Percentiles rank a stretch among this genome's conserved stretches.
phyloP scores from a whole-genome alignment of 2,797 vertebrate species.

The Chelidonichthys spinosus region DNA sequence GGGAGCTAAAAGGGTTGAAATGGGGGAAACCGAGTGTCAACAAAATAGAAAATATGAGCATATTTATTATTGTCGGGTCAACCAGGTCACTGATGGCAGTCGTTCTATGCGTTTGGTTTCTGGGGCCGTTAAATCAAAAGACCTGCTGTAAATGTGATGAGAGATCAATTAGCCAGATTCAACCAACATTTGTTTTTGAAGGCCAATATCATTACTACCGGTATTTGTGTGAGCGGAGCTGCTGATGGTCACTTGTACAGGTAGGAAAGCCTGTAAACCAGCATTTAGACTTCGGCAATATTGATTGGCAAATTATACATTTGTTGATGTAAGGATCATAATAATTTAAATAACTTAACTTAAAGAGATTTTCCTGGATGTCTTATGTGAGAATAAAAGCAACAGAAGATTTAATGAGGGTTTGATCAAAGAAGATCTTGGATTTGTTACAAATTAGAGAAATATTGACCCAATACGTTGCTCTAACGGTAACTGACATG shows the following conservation, averaged over 20 bases:
- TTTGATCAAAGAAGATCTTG: neutral
- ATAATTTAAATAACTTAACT: neutral
- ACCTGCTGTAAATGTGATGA: neutral
- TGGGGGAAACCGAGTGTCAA: conserved; percentile 6
- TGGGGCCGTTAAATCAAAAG: conserved; percentile 9
- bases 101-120: neutral
- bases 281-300: neutral
- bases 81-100: neutral
- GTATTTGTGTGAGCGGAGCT: neutral
- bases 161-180: neutral
- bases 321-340: neutral
- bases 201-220: neutral
- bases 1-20: conserved; percentile 7
- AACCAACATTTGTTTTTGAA: conserved; percentile 11
- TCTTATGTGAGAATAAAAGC: neutral
- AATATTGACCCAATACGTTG: conserved; percentile 7
- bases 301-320: neutral
- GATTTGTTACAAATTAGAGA: neutral
- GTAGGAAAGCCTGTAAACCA: neutral
- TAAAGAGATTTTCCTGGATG: neutral
- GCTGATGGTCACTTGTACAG: neutral
- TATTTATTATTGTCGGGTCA: conserved; percentile 13
- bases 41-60: conserved; percentile 21
- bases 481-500: conserved; percentile 6
- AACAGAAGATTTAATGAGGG: neutral